Conservation (phyloP, 2,888 invertebrate species). For the Oscheius sp. region DNA sequence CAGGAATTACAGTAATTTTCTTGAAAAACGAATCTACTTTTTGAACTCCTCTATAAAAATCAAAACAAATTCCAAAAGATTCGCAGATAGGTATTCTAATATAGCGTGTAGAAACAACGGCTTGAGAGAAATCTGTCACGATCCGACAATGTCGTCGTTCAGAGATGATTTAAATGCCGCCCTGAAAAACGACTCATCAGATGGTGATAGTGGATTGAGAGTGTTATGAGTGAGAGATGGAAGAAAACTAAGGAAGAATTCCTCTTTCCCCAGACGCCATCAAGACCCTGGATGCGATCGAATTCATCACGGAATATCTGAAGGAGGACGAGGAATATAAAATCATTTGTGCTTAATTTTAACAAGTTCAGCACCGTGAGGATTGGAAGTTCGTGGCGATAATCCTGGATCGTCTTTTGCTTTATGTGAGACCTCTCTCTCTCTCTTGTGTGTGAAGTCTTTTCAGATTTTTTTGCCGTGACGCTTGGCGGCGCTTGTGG, state of each 20-base stretch:
- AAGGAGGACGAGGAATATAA: conserved; percentile 61
- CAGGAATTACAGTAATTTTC: no score
- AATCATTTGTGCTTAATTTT: conserved; percentile 44
- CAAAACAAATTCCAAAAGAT: no score
- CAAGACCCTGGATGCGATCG: conserved; percentile 56
- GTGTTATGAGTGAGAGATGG: no score
- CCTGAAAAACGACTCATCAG: no score
- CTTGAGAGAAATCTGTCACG: conserved; percentile 15
- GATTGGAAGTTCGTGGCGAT: conserved; percentile 74
- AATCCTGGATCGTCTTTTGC: conserved; percentile 73
- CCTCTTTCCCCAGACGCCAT: conserved; percentile 23
- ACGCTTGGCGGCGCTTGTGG: conserved; percentile 50
- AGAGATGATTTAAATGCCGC: no score
- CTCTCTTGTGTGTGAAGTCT: not conserved
- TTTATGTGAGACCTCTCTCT: conserved; percentile 71
- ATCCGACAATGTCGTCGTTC: conserved; percentile 41
- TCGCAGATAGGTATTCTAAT: no score
- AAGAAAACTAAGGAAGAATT: no score
- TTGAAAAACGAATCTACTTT: no score
- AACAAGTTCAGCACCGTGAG: conserved; percentile 56
- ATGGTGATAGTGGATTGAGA: no score
- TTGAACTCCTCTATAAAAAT: no score
- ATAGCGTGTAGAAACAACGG: no score
- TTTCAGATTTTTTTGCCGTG: conserved; percentile 71
- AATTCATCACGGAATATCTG: conserved; percentile 65